These are phyloP conservation scores for Malurus cyaneus DNA, from an alignment of 2,113 vertebrate genomes.

Conservation along the genomic window DNA sequence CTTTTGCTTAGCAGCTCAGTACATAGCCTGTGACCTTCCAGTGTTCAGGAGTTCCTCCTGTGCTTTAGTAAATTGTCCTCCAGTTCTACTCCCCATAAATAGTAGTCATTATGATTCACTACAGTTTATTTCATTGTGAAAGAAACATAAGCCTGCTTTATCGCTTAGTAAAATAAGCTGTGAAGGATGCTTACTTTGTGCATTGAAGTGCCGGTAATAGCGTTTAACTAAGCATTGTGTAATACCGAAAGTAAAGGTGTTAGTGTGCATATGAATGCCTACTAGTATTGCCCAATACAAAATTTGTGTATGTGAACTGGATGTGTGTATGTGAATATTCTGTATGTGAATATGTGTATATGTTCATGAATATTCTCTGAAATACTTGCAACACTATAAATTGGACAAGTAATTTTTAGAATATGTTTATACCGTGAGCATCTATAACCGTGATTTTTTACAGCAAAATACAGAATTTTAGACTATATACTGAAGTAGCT, in stretches of 20 bases:
- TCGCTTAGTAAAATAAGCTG: conserved; percentile 42
- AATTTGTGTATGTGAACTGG: background rate
- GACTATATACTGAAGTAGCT: background rate
- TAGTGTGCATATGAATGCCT: background rate
- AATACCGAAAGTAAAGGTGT: background rate
- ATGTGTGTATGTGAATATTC: too few species aligned
- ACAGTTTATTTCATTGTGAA: conserved; percentile 66
- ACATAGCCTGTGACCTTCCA: conserved; percentile 85
- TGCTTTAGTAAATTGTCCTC: conserved; percentile 81
- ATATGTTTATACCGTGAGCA: background rate
- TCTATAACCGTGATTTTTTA: background rate
- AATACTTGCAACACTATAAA: background rate
- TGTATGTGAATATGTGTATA: background rate
- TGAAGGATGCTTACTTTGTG: conserved; percentile 45
- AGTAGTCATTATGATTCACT: conserved; percentile 72
- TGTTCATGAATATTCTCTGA: background rate
- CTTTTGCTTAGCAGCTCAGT: conserved; percentile 78
- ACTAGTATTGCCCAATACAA: background rate
- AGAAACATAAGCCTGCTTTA: conserved; percentile 56
- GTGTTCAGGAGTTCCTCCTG: conserved; percentile 71
- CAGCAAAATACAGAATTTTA: background rate
- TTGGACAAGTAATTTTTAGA: background rate
- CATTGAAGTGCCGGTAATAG: background rate
- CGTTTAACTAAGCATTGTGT: background rate
- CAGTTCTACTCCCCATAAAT: conserved; percentile 76